Percentiles rank a stretch among this genome's conserved stretches.
These are phyloP conservation scores for Ascidia mentula DNA, from an alignment of 23 tunicate species.

Conservation along the genomic window DNA sequence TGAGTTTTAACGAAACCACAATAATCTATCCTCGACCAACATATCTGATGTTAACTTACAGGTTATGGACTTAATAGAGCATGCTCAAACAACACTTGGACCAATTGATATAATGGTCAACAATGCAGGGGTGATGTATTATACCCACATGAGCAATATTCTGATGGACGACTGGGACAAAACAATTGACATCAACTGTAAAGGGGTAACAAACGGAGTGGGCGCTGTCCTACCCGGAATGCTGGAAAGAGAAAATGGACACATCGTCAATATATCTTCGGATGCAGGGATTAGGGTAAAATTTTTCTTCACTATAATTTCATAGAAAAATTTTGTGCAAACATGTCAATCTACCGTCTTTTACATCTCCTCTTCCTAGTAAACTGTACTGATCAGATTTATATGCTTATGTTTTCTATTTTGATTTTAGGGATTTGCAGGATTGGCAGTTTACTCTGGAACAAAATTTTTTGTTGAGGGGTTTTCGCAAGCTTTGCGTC, in stretches of 20 bases:
- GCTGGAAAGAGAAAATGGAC: constrained; percentile 57
- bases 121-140: constrained; percentile 88
- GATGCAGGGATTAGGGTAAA: constrained; percentile 87
- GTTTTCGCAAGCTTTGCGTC: constrained; percentile 79
- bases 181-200: constrained; percentile 83
- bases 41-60: background rate
- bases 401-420: background rate
- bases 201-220: constrained; percentile 74
- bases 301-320: background rate
- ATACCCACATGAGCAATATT: constrained; percentile 68
- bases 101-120: constrained; percentile 73
- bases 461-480: constrained; percentile 97
- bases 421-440: constrained; percentile 77
- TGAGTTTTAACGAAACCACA: background rate
- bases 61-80: constrained; percentile 44
- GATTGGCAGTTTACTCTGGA: constrained; percentile 91
- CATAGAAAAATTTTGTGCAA: no score
- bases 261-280: constrained; percentile 83
- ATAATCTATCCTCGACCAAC: background rate
- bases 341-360: no score
- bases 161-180: constrained; percentile 84
- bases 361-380: background rate
- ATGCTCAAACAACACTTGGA: constrained; percentile 47
- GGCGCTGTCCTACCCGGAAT: constrained; percentile 85
- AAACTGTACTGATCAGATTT: background rate